A percentile compares a stretch with the other conserved stretches of the same genome.
Conservation (phyloP, 2,797 vertebrate genomes). For the Otolemur crassicaudatus region DNA sequence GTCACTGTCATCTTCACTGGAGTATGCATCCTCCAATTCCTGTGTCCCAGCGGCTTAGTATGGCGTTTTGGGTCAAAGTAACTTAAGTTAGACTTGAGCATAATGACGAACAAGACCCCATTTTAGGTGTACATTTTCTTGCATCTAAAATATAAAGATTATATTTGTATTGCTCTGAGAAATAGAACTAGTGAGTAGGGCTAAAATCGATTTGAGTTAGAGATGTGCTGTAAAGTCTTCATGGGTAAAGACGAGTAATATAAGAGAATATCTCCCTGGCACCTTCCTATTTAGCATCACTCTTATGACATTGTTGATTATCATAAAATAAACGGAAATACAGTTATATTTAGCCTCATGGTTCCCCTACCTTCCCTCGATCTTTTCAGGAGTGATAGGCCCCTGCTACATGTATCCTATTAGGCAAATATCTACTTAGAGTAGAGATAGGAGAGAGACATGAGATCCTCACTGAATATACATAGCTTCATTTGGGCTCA, state of each 20-base stretch:
- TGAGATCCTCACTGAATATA: not conserved
- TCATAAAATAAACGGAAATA: not conserved
- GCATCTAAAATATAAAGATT: not conserved
- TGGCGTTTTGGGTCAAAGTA: not conserved
- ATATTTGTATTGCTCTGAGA: not conserved
- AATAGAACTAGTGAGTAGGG: not conserved
- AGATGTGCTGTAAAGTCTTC: not conserved
- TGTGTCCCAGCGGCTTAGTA: not conserved
- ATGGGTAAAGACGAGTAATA: not conserved
- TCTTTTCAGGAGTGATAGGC: not conserved
- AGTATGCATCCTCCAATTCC: too few species aligned
- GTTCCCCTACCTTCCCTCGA: not conserved
- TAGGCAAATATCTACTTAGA: not conserved
- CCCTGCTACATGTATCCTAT: not conserved
- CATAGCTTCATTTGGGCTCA: not conserved
- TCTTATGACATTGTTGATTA: not conserved
- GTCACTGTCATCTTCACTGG: not conserved
- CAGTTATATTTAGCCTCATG: not conserved
- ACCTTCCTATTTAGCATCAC: not conserved
- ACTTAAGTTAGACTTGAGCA: not conserved
- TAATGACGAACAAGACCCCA: not conserved
- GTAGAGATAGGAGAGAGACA: not conserved
- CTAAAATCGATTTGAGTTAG: not conserved
- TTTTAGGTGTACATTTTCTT: not conserved
- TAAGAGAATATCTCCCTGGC: not conserved